Percentiles rank a stretch among this genome's conserved stretches.
Evolutionary conservation across 2,797 vertebrate species (phyloP).

Genomic region (Oryzias dopingdopingensis): DNA sequence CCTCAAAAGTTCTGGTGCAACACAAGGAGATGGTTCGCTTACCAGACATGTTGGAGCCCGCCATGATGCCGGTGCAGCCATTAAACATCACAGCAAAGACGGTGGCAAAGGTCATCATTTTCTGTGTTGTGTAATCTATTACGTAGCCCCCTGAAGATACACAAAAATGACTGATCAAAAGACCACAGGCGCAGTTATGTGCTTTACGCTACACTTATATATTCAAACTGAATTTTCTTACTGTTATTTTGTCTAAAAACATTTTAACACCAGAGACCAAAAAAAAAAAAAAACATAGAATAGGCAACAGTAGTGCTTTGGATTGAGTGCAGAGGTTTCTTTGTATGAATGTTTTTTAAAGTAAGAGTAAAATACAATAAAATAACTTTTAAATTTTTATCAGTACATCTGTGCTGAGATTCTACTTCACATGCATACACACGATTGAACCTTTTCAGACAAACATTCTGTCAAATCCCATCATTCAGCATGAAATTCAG

Average conservation of each 20-base stretch:
- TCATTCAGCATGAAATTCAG: background rate
- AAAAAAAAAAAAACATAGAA: too few relatives aligned
- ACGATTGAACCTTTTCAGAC: background rate
- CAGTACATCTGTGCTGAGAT: background rate
- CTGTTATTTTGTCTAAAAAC: too few relatives aligned
- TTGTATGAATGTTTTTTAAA: too few relatives aligned
- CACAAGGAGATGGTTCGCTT: conserved; percentile 4
- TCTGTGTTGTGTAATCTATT: conserved; percentile 85
- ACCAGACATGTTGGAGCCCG: conserved; percentile 94
- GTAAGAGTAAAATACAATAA: background rate
- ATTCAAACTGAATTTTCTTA: too few relatives aligned
- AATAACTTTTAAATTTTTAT: background rate
- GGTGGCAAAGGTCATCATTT: conserved; percentile 85
- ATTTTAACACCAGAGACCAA: too few relatives aligned
- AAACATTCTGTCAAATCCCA: too few relatives aligned
- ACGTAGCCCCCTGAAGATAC: conserved; percentile 74
- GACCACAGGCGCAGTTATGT: too few relatives aligned
- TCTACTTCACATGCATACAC: background rate
- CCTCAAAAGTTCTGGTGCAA: background rate
- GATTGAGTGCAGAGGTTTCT: too few relatives aligned
- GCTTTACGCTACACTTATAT: too few relatives aligned
- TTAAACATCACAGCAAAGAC: conserved; percentile 95
- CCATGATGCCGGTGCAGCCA: conserved; percentile 93
- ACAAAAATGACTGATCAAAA: background rate
- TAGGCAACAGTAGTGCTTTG: too few relatives aligned